Evolutionary conservation across 2,113 vertebrate genomes (phyloP).

Genomic region (Microcebus griseorufus): DNA sequence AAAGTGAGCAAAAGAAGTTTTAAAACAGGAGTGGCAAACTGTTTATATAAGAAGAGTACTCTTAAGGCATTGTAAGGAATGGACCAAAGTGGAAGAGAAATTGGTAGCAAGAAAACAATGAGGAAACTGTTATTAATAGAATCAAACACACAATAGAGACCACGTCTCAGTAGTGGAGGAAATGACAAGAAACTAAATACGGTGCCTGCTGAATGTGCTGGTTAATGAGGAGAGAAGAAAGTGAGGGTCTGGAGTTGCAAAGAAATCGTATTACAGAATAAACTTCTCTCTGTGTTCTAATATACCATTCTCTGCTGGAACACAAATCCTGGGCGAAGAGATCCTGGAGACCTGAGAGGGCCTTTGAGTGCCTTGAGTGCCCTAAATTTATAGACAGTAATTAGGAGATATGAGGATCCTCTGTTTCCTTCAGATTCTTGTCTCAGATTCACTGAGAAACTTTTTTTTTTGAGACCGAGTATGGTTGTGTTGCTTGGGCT

Average conservation of each 20-base stretch:
- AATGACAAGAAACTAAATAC: neutral
- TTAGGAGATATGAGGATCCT: neutral
- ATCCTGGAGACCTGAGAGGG: neutral
- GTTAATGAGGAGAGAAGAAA: neutral
- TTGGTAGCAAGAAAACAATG: neutral
- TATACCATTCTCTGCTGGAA: neutral
- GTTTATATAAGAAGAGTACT: neutral
- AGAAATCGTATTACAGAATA: neutral
- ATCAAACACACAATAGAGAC: neutral
- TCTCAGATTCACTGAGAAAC: neutral
- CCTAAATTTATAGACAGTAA: neutral
- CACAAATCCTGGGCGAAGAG: neutral
- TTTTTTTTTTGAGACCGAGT: neutral
- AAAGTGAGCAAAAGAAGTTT: neutral
- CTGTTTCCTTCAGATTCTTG: neutral
- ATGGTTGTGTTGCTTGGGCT: too few relatives aligned
- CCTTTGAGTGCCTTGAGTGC: too few relatives aligned
- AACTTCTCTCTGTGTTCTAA: neutral
- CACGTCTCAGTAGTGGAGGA: neutral
- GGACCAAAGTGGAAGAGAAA: neutral
- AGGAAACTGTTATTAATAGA: neutral
- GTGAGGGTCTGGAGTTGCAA: neutral
- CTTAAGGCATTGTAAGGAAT: neutral
- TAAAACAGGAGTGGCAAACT: neutral
- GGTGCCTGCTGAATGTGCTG: neutral